These are phyloP conservation scores for Brachyhypopomus occidentalis DNA, from an alignment of 2,113 vertebrate species.

Conservation along the genomic window DNA sequence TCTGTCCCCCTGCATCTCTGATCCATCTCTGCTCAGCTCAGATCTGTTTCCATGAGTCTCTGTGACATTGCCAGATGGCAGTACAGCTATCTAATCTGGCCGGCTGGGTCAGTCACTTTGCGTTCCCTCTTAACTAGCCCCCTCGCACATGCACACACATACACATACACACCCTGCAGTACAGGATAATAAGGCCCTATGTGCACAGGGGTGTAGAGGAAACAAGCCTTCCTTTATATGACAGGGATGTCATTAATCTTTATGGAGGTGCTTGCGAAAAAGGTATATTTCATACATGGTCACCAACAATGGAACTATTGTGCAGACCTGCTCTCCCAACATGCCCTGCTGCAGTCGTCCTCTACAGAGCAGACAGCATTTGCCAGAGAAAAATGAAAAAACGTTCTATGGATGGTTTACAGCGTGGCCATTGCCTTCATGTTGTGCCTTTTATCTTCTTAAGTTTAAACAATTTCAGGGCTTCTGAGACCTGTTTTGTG, in stretches of 20 bases:
- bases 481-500: too few relatives aligned
- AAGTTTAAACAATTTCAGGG: too few relatives aligned
- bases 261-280: conserved; percentile 66
- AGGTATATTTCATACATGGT: conserved; percentile 72
- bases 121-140: not conserved
- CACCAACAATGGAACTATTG: conserved; percentile 72
- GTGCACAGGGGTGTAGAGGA: conserved; percentile 65
- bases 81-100: conserved; percentile 20
- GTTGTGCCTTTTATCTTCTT: too few relatives aligned
- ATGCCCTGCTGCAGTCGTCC: conserved; percentile 2
- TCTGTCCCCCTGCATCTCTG: not conserved
- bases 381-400: too few relatives aligned
- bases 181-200: conserved; percentile 62
- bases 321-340: conserved; percentile 52
- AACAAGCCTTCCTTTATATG: conserved; percentile 72
- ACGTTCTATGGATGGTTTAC: not conserved
- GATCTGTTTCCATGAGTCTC: conserved; percentile 5
- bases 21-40: not conserved
- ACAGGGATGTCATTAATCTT: conserved; percentile 71
- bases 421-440: not conserved
- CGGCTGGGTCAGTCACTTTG: conserved; percentile 4
- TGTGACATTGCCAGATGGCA: conserved; percentile 26
- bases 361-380: too few relatives aligned
- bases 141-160: conserved; percentile 17
- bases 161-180: not conserved